Evolutionary conservation across 2,888 invertebrate species (phyloP).

Genomic region (Leptogaster cylindrica): DNA sequence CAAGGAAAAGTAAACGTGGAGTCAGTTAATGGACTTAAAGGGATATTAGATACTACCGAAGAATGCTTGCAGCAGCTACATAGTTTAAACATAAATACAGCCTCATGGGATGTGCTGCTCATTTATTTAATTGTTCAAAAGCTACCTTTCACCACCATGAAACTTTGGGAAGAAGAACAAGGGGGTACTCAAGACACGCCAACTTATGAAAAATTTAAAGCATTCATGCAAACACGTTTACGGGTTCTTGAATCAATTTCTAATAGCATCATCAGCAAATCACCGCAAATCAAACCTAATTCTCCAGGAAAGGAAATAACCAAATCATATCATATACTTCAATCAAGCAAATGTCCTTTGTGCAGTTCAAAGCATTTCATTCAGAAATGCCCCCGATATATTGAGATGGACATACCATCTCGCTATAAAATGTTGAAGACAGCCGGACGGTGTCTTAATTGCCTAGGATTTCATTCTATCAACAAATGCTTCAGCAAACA

Average conservation of each 20-base stretch:
- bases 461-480: neutral
- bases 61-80: neutral
- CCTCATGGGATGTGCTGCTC: neutral
- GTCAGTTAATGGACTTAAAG: constrained; percentile 24
- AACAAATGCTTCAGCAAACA: neutral
- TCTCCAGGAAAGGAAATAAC: too few species aligned
- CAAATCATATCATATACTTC: too few species aligned
- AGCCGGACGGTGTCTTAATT: neutral
- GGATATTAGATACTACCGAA: constrained; percentile 28
- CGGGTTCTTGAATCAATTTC: neutral
- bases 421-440: neutral
- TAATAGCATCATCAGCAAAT: neutral
- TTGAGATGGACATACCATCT: neutral
- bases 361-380: neutral
- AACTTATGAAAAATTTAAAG: neutral
- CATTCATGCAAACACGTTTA: neutral
- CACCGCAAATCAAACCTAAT: too few species aligned
- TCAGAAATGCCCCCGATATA: neutral
- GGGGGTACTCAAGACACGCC: neutral
- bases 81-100: neutral
- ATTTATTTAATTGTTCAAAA: neutral
- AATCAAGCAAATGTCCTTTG: too few species aligned
- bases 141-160: neutral
- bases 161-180: constrained; percentile 7
- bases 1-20: neutral